Percentiles rank a stretch among this genome's conserved stretches.
These are phyloP conservation scores for Nomada ferruginata DNA, from an alignment of 2,888 invertebrate species.

Conservation along the genomic window DNA sequence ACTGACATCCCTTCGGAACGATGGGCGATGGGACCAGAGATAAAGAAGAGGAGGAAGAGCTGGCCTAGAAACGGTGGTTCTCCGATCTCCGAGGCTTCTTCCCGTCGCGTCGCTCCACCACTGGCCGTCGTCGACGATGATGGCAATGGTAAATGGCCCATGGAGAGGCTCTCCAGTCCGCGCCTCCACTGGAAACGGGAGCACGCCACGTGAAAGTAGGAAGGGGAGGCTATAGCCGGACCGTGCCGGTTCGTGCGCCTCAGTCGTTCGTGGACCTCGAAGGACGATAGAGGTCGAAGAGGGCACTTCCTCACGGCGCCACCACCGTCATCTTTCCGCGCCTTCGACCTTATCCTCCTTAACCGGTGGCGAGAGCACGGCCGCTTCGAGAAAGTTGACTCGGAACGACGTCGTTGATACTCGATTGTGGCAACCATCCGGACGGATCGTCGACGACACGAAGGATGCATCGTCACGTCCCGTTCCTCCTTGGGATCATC, in stretches of 20 bases:
- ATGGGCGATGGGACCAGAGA: neutral
- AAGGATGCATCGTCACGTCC: constrained; percentile 80
- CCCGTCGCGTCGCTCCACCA: constrained; percentile 35
- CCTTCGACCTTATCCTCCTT: constrained; percentile 42
- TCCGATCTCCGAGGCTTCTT: constrained; percentile 58
- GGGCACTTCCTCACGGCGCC: constrained; percentile 71
- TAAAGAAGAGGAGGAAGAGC: constrained; percentile 54
- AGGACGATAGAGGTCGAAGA: constrained; percentile 84
- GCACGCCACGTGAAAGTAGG: constrained; percentile 82
- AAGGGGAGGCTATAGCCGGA: constrained; percentile 82
- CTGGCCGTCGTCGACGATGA: constrained; percentile 70
- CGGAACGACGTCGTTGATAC: constrained; percentile 42
- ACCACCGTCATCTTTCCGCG: constrained; percentile 34
- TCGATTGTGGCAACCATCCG: constrained; percentile 17
- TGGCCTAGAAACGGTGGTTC: constrained; percentile 71
- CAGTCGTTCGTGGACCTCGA: constrained; percentile 84
- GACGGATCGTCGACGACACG: constrained; percentile 38
- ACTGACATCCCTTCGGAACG: constrained; percentile 7
- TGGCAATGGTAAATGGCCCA: constrained; percentile 79
- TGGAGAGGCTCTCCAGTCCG: constrained; percentile 73
- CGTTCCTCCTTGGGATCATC: constrained; percentile 74
- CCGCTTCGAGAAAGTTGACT: constrained; percentile 44
- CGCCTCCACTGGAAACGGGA: constrained; percentile 81
- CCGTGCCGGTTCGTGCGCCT: constrained; percentile 80
- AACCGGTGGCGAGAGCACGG: constrained; percentile 48